Evolutionary conservation across 2,113 vertebrate genomes (phyloP), one percentile per base, ranked within the genome.

Genomic region (Acrocephalus kingi): DNA sequence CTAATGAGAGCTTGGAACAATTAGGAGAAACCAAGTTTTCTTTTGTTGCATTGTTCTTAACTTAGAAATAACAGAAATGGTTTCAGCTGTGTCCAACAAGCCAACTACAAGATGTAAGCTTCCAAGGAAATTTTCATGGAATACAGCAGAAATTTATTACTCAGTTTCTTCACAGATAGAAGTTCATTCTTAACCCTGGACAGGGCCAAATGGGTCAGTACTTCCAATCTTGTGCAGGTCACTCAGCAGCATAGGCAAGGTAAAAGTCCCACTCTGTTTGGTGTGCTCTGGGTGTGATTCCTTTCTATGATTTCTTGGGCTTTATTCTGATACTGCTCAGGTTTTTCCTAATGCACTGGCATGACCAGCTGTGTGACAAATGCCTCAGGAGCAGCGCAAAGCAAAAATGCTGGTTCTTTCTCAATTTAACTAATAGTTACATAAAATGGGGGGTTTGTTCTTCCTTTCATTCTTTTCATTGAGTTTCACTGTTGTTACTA

Each of bases 141-240:
- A 73, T 86, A 67, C 61, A 95, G 61, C 63, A 76, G 69, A 66
- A 76, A 85, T 61, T 87, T 85, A 86, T 91, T 73, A 77, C 79
- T 93, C 78, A 97, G 97, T 97, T 96, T 96, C 97, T 97, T 96
- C 94, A 95, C 97, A 98, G 98, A 98, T 95, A 71, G 97, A 94
- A 98, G 96, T 94, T 98, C 96, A 84, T 92, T 96, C 84, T 49
- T 97, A 95, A 93, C 76, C 13, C 96, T 98, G 97, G 97, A 95
- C 97, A 98, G 98, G 92, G 97, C 95, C 96, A 98, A 96, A 74
- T 98, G 98, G 97, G 96, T 97, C 96, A 98, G 98, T 98, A 98
- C 98, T 86, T 97, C 98, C 96, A 97, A 95, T 96, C 97, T 98
- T 89, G 95, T 98, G 93, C 97, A 98, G 97, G 97, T 96, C 95